A percentile compares a stretch with the other conserved stretches of the same genome.
These are phyloP conservation scores for Hyaena hyaena DNA, from an alignment of 2,113 vertebrate species.

Conservation along the genomic window DNA sequence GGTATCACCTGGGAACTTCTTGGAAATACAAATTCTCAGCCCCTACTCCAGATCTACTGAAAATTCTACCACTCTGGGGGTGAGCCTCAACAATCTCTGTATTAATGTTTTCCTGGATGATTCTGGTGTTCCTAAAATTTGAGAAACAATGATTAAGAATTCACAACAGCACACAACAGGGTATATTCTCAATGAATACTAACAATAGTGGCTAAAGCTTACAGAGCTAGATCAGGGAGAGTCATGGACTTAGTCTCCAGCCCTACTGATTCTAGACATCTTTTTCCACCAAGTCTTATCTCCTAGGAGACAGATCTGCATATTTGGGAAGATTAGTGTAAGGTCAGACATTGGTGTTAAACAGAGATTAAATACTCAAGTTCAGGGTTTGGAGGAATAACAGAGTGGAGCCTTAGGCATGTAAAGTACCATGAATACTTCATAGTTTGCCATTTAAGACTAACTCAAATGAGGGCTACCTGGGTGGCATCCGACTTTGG, in stretches of 20 bases:
- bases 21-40: background rate
- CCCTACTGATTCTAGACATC: background rate
- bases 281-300: background rate
- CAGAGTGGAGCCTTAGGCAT: background rate
- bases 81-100: background rate
- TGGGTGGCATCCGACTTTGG: too few species aligned
- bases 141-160: background rate
- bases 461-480: background rate
- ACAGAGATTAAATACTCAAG: background rate
- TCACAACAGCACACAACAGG: accelerated
- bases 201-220: background rate
- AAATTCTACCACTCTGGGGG: background rate
- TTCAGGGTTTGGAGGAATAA: background rate
- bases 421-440: background rate
- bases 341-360: background rate
- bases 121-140: too few species aligned
- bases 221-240: background rate
- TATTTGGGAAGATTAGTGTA: background rate
- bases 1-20: background rate
- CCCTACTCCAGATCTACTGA: background rate
- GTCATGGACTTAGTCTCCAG: background rate
- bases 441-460: background rate
- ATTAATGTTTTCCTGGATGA: background rate
- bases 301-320: background rate
- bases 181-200: background rate